Evolutionary conservation across 1,140 invertebrate genomes (phyloP).

Genomic region (Manduca sexta): DNA sequence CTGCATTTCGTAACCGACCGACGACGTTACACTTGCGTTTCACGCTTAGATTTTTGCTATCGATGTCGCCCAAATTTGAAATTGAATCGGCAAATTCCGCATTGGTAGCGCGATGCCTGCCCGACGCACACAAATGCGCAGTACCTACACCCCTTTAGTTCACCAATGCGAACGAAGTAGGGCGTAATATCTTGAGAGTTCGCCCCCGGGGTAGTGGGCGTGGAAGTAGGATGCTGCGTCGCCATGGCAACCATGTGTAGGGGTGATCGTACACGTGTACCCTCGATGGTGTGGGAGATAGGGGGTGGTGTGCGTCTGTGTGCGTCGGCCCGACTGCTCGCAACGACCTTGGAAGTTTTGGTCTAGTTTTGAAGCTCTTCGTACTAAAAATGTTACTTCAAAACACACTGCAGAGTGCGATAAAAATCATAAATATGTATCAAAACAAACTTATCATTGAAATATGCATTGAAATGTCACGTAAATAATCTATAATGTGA

Average conservation of each 20-base stretch:
- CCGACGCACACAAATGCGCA: conserved; percentile 43
- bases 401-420: too few relatives aligned
- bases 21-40: background rate
- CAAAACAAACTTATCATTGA: too few relatives aligned
- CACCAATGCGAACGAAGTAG: conserved; percentile 69
- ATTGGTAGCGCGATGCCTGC: conserved; percentile 27
- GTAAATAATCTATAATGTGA: too few relatives aligned
- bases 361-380: conserved; percentile 47
- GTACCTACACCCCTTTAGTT: conserved; percentile 62
- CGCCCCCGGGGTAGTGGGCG: conserved; percentile 65
- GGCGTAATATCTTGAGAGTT: conserved; percentile 71
- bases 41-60: conserved; percentile 4
- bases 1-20: background rate
- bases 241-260: conserved; percentile 63
- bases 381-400: conserved; percentile 1
- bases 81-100: conserved; percentile 46
- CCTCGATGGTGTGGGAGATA: conserved; percentile 39
- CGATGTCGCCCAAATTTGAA: conserved; percentile 18
- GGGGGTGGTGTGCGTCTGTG: conserved; percentile 39
- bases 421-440: too few relatives aligned
- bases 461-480: too few relatives aligned
- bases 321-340: conserved; percentile 33
- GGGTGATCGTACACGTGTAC: conserved; percentile 53
- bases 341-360: conserved; percentile 63
- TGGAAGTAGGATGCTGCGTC: conserved; percentile 69